Conservation (phyloP, 2,888 invertebrate genomes). For the Amaurobius ferox region DNA sequence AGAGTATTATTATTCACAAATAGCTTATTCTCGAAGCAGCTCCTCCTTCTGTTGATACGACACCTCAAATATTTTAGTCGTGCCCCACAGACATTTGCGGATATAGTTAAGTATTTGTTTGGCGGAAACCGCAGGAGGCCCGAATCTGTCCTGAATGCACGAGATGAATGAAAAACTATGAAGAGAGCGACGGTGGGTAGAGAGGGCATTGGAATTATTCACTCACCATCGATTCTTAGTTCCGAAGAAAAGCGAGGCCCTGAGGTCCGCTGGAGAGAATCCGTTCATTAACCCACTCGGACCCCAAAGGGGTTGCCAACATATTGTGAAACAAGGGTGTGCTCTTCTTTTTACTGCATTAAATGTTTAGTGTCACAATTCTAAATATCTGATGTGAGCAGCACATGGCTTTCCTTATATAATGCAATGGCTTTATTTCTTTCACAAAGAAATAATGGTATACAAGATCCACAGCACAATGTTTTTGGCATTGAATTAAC, state of each 20-base stretch:
- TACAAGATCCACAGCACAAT: too few relatives aligned
- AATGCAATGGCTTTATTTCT: too few relatives aligned
- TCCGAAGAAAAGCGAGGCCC: conserved; percentile 34
- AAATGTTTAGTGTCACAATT: too few relatives aligned
- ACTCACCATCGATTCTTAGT: conserved; percentile 48
- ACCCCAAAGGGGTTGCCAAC: conserved; percentile 25
- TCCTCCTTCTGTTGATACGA: neutral
- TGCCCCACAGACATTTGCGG: conserved; percentile 26
- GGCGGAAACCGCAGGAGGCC: conserved; percentile 21
- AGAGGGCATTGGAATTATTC: conserved; percentile 42
- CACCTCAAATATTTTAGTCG: conserved; percentile 40
- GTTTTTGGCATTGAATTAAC: too few relatives aligned
- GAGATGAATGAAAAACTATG: neutral
- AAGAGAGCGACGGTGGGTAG: neutral
- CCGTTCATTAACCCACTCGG: conserved; percentile 61
- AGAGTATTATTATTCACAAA: too few relatives aligned
- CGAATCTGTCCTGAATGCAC: conserved; percentile 28
- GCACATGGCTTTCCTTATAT: too few relatives aligned
- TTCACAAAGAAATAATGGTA: too few relatives aligned
- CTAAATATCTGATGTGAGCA: too few relatives aligned
- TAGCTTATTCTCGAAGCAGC: too few relatives aligned
- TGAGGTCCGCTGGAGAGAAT: conserved; percentile 42
- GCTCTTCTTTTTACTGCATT: too few relatives aligned
- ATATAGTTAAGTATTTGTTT: conserved; percentile 53
- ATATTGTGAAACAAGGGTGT: conserved; percentile 23